A percentile compares a stretch with the other conserved stretches of the same genome.
Evolutionary conservation across 2,113 vertebrate genomes (phyloP).

Genomic region (Sinocyclocheilus maitianheensis): DNA sequence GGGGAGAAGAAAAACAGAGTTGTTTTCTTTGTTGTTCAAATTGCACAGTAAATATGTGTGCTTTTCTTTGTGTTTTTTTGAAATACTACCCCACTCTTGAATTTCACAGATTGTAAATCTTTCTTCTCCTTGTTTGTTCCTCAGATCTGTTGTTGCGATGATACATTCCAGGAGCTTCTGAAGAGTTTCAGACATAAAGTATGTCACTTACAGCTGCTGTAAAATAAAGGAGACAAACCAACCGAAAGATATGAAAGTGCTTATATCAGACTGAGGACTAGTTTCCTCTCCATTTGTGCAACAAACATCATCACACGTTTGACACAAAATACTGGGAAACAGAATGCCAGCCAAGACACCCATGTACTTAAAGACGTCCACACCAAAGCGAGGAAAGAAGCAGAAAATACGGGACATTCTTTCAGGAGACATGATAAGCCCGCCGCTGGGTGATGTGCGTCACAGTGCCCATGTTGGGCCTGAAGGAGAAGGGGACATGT

Average conservation of each 20-base stretch:
- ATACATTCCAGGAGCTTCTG: background rate
- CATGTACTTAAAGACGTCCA: slow-evolving; percentile 81
- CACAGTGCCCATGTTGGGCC: slow-evolving; percentile 83
- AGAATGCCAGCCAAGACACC: slow-evolving; percentile 83
- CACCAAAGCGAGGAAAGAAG: slow-evolving; percentile 79
- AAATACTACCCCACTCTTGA: background rate
- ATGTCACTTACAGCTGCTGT: background rate
- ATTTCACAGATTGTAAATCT: slow-evolving; percentile 15
- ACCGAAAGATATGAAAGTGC: background rate
- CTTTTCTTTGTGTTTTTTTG: too few species aligned
- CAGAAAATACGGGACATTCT: slow-evolving; percentile 77
- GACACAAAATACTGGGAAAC: slow-evolving; percentile 43
- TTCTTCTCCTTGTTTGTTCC: slow-evolving; percentile 15
- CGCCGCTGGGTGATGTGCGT: slow-evolving; percentile 80
- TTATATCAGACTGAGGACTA: slow-evolving; percentile 36
- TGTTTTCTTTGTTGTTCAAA: background rate
- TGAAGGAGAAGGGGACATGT: slow-evolving; percentile 78
- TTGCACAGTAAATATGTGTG: background rate
- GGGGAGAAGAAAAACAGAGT: background rate
- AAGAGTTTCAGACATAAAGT: slow-evolving; percentile 17
- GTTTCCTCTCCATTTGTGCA: slow-evolving; percentile 20
- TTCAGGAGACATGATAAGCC: slow-evolving; percentile 84
- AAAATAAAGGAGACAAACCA: background rate
- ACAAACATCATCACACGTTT: background rate
- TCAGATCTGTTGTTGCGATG: slow-evolving; percentile 29